phyloP scores from a whole-genome alignment of 2,797 vertebrate genomes.

The Buceros bicornis region DNA sequence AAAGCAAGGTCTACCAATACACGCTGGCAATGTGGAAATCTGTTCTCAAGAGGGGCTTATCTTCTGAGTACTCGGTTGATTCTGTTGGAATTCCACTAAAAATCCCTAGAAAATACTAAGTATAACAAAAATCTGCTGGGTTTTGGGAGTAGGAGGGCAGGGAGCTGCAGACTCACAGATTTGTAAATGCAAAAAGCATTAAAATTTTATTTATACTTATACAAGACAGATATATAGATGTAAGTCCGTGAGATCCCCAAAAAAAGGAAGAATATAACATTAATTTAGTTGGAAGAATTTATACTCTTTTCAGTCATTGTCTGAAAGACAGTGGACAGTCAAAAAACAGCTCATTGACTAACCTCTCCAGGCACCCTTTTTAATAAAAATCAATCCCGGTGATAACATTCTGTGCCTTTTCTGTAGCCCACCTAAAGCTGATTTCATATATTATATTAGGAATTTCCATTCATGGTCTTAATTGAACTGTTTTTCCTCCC shows the following conservation, averaged over 20 bases:
- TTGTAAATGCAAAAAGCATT: not conserved
- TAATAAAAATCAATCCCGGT: not conserved
- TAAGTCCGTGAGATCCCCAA: not conserved
- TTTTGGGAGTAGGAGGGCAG: not conserved
- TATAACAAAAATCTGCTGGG: not conserved
- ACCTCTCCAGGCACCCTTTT: not conserved
- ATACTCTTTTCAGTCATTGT: not conserved
- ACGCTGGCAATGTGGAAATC: not conserved
- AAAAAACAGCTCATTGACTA: not conserved
- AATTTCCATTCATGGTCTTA: not conserved
- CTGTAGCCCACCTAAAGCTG: not conserved
- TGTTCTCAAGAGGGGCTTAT: slow-evolving; percentile 9
- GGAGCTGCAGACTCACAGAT: not conserved
- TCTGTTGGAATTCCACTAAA: slow-evolving; percentile 4
- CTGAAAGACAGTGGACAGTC: not conserved
- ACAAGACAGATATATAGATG: not conserved
- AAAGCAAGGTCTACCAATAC: not conserved
- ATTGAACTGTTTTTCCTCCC: not conserved
- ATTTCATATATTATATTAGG: not conserved
- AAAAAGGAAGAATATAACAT: not conserved
- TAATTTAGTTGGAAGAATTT: not conserved
- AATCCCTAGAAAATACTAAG: not conserved
- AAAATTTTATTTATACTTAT: not conserved
- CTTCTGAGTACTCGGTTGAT: not conserved
- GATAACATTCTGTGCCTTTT: not conserved